Percentiles rank a stretch among this genome's conserved stretches.
phyloP scores from a whole-genome alignment of 2,113 vertebrate species.

The Oryctolagus cuniculus region mOryCun1.1 NC_091432.1:160529001-160529500 shows the following conservation, averaged over 20 bases:
- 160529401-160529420: conserved; percentile 67
- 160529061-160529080: not conserved
- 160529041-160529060: conserved; percentile 33
- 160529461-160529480: conserved; percentile 73
- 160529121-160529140: not conserved
- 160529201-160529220: not conserved
- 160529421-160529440: not conserved
- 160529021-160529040: conserved; percentile 29
- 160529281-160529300: conserved; percentile 41
- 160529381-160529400: not conserved
- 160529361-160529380: conserved; percentile 39
- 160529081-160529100: conserved; percentile 28
- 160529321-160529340: conserved; percentile 24
- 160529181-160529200: conserved; percentile 49
- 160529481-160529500: conserved; percentile 66
- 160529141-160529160: not conserved
- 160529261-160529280: conserved; percentile 43
- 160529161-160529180: not conserved
- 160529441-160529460: conserved; percentile 67
- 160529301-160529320: conserved; percentile 7
- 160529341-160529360: conserved; percentile 57
- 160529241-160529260: conserved; percentile 17
- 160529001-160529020: not conserved
- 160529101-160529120: not conserved
- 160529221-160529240: conserved; percentile 45